phyloP scores from a whole-genome alignment of 2,888 invertebrate species.

The Apeira syringaria region DNA sequence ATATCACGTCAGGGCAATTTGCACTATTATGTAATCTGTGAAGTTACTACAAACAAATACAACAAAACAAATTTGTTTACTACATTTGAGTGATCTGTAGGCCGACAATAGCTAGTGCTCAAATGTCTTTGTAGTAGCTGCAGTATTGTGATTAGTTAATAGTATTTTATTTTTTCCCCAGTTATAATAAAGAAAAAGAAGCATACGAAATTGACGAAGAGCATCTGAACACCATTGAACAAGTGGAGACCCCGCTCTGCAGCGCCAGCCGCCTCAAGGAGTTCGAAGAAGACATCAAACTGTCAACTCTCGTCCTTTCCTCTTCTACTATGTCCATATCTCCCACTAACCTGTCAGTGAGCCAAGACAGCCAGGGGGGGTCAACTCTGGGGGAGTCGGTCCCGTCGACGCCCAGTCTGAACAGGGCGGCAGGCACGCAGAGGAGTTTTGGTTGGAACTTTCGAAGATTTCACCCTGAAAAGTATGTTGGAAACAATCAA shows the following conservation, averaged over 20 bases:
- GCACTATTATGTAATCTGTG: no score
- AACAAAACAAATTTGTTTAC: no score
- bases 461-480: constrained; percentile 54
- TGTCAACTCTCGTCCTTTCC: constrained; percentile 57
- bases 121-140: no score
- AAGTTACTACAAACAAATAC: no score
- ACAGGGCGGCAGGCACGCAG: constrained; percentile 52
- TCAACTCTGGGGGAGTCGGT: constrained; percentile 48
- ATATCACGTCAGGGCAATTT: no score
- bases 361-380: constrained; percentile 44
- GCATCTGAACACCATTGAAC: constrained; percentile 85
- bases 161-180: constrained; percentile 30
- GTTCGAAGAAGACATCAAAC: constrained; percentile 62
- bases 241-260: constrained; percentile 89
- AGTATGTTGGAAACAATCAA: constrained; percentile 29
- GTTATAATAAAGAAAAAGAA: constrained; percentile 82
- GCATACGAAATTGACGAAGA: constrained; percentile 85
- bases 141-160: constrained; percentile 82
- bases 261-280: constrained; percentile 87
- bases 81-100: no score
- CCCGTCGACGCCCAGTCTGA: constrained; percentile 54
- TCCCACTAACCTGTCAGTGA: constrained; percentile 50
- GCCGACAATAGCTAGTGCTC: no score
- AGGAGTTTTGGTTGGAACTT: constrained; percentile 71
- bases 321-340: constrained; percentile 48